Evolutionary conservation across 2,797 vertebrate species (phyloP).

Genomic region (Caiman crocodilus): DNA sequence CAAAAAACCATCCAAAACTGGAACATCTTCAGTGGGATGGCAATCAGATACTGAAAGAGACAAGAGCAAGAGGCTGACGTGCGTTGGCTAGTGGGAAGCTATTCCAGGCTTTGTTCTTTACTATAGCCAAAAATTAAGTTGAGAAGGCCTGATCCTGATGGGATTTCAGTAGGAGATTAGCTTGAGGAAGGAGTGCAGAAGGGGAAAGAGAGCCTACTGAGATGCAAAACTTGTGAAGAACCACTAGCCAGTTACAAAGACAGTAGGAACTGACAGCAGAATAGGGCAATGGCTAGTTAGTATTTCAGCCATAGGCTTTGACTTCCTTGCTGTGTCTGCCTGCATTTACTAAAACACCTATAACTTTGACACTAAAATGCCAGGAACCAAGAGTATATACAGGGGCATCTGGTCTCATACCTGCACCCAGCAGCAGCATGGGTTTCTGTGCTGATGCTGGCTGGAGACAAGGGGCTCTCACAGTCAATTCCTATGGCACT

Average conservation of each 20-base stretch:
- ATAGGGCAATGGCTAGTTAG: neutral
- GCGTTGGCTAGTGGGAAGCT: neutral
- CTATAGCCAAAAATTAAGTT: rapidly evolving
- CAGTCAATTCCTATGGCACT: neutral
- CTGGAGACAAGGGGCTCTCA: neutral
- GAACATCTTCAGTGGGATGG: neutral
- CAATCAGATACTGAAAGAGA: neutral
- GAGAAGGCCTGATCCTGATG: neutral
- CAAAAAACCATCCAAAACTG: neutral
- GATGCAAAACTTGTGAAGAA: neutral
- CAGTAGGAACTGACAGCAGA: neutral
- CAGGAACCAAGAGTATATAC: neutral
- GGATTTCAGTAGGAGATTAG: neutral
- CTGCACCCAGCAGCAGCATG: neutral
- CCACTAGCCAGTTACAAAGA: neutral
- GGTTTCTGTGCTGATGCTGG: neutral
- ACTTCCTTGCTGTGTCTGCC: neutral
- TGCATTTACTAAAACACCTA: neutral
- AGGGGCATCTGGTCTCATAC: neutral
- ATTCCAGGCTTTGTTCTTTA: neutral
- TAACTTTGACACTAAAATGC: neutral
- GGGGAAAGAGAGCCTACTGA: neutral
- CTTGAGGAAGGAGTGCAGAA: neutral
- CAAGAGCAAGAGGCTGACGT: neutral
- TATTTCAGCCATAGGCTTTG: neutral